Percentiles rank a stretch among this genome's conserved stretches.
phyloP scores from a whole-genome alignment of 2,888 invertebrate species.

The Perizoma flavofasciatum region DNA sequence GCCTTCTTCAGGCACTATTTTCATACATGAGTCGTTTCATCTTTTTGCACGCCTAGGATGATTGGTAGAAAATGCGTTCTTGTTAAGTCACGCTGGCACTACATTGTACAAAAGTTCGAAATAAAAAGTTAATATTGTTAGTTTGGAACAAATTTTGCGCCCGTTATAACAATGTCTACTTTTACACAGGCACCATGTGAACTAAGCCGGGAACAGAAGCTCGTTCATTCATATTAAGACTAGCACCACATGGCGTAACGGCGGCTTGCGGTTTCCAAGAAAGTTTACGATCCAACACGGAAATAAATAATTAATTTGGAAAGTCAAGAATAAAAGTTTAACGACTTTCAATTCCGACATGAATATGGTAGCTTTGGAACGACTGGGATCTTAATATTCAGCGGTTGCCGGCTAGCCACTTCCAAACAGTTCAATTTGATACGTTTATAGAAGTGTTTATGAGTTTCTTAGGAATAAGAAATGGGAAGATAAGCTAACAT shows the following conservation, averaged over 20 bases:
- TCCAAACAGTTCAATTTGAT: constrained; percentile 53
- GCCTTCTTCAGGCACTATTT: too few species aligned
- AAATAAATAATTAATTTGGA: constrained; percentile 40
- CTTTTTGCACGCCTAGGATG: too few species aligned
- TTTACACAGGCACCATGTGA: too few species aligned
- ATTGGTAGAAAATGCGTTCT: too few species aligned
- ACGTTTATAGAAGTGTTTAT: constrained; percentile 54
- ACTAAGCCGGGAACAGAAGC: too few species aligned
- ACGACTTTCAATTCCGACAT: constrained; percentile 43
- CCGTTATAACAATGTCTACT: too few species aligned
- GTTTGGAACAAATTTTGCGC: too few species aligned
- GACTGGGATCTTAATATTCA: constrained; percentile 48
- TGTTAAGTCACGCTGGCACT: too few species aligned
- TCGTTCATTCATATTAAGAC: constrained; percentile 1
- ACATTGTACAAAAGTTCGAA: too few species aligned
- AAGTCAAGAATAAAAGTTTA: constrained; percentile 46
- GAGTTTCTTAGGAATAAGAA: constrained; percentile 32
- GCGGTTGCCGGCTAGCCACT: constrained; percentile 47
- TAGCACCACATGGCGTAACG: constrained; percentile 16
- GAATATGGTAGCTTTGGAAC: constrained; percentile 41
- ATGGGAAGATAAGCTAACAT: neutral
- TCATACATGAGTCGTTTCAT: too few species aligned
- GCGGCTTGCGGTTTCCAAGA: constrained; percentile 18
- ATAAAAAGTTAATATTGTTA: too few species aligned
- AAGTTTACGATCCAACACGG: constrained; percentile 30